Evolutionary conservation across 2,888 invertebrate genomes (phyloP).

Genomic region (Diaphora mendica): DNA sequence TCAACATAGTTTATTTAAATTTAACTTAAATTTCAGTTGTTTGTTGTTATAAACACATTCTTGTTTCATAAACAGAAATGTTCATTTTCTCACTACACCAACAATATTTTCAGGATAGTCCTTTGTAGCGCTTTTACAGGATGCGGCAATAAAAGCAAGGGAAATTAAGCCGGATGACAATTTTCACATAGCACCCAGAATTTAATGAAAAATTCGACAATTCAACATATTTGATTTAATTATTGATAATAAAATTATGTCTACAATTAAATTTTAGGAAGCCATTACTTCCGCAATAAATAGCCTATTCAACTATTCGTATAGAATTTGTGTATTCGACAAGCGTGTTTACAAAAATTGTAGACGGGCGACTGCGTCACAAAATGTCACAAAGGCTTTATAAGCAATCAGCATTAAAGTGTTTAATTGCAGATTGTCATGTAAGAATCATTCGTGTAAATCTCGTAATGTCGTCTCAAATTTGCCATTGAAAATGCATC

Average conservation of each 20-base stretch:
- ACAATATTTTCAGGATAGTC: constrained; percentile 65
- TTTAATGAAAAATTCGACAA: constrained; percentile 54
- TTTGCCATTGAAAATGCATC: constrained; percentile 70
- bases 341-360: constrained; percentile 87
- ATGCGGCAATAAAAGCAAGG: constrained; percentile 70
- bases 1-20: constrained; percentile 31
- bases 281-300: constrained; percentile 87
- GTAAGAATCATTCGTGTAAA: constrained; percentile 44
- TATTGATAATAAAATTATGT: constrained; percentile 70
- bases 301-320: constrained; percentile 81
- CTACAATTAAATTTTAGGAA: constrained; percentile 86
- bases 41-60: constrained; percentile 37
- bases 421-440: constrained; percentile 67
- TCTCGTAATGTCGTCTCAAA: constrained; percentile 50
- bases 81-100: constrained; percentile 48
- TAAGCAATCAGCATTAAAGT: constrained; percentile 59
- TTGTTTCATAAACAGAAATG: constrained; percentile 44
- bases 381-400: constrained; percentile 67
- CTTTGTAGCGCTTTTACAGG: constrained; percentile 76
- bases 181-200: constrained; percentile 64
- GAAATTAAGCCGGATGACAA: constrained; percentile 73
- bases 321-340: constrained; percentile 84
- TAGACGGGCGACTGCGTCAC: constrained; percentile 75
- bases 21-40: constrained; percentile 29
- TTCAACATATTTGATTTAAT: constrained; percentile 61